phyloP scores from a whole-genome alignment of 2,888 invertebrate species.

The Yponomeuta plumbellus region DNA sequence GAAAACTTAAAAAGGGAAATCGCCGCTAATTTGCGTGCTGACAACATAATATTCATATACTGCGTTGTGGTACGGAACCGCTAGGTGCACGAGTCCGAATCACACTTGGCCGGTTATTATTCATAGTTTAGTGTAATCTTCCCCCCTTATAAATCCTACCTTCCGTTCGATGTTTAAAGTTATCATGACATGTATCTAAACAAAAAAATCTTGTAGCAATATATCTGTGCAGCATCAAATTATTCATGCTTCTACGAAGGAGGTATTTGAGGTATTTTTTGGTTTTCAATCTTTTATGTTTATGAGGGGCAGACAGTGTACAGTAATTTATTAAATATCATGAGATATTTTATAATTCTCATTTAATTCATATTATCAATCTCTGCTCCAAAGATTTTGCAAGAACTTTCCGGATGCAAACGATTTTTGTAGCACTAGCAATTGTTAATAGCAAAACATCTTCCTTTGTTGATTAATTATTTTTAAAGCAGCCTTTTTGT shows the following conservation, averaged over 20 bases:
- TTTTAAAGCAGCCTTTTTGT: too few relatives aligned
- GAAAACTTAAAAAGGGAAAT: too few relatives aligned
- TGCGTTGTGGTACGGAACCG: too few relatives aligned
- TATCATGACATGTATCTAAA: not conserved
- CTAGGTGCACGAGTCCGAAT: too few relatives aligned
- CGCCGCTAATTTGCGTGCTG: too few relatives aligned
- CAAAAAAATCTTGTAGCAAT: not conserved
- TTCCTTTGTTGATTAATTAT: too few relatives aligned
- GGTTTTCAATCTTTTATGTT: not conserved
- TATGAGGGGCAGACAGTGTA: not conserved
- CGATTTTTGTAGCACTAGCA: not conserved
- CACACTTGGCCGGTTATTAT: too few relatives aligned
- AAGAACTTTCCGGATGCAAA: not conserved
- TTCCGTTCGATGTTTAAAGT: not conserved
- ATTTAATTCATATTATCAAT: not conserved
- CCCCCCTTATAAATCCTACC: too few relatives aligned
- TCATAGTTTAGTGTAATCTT: too few relatives aligned
- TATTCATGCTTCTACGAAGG: not conserved
- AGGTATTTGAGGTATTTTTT: not conserved
- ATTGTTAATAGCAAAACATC: not conserved
- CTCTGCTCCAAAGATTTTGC: not conserved
- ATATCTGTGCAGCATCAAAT: not conserved
- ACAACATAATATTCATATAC: too few relatives aligned
- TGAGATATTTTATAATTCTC: not conserved
- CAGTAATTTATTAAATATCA: slow-evolving; percentile 1